Base-by-base conservation (phyloP, 2,888 invertebrate genomes). In the Keiferia lycopersicella region DNA sequence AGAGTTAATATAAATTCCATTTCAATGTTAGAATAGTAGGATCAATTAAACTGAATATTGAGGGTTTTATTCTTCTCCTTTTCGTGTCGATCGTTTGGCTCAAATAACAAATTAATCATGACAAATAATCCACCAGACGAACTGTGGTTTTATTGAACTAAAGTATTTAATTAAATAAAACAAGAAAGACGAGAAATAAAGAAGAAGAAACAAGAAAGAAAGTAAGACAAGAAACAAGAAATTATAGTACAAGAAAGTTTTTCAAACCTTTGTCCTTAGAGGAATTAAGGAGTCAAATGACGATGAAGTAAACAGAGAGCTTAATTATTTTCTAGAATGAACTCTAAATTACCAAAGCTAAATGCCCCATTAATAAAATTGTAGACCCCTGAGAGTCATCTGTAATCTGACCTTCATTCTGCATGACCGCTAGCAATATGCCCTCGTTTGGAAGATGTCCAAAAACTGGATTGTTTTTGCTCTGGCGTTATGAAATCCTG, bases 391-490 rank as follows among this genome's bases (percentile, higher is more conserved):
- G 34, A 34, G 34, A 62, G 26, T 58, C 48, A 59, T 50, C 59
- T 51, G n/a, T 53, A 20, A 30, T 22, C 38, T 63, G 45, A 61
- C 60, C 62, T 63, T 63, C 63, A 38, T 18, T 61, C 48, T 39
- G 11, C 60, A 65, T 65, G 34, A 50, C 67, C 62, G 64, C 63
- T 64, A 64, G 66, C 61, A 65, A 71, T 75, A 76, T 75, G 68
- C 67, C 75, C 73, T 68, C 69, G 75, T 81, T 83, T 84, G 83
- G 84, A 82, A 69, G 70, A 67, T 75, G 67, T 69, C 84, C 81
- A 82, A 78, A n/a, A 69, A 67, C 70, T 65, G 63, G 72, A 75
- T 75, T 83, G 78, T 80, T 80, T 81, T 80, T 80, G 74, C 72
- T 73, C 65, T 63, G 68, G 56, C 34, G 10, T 34, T 56, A 56